A percentile compares a stretch with the other conserved stretches of the same genome.
Evolutionary conservation across 2,797 vertebrate genomes (phyloP).

Genomic region (Megaceryle alcyon): DNA sequence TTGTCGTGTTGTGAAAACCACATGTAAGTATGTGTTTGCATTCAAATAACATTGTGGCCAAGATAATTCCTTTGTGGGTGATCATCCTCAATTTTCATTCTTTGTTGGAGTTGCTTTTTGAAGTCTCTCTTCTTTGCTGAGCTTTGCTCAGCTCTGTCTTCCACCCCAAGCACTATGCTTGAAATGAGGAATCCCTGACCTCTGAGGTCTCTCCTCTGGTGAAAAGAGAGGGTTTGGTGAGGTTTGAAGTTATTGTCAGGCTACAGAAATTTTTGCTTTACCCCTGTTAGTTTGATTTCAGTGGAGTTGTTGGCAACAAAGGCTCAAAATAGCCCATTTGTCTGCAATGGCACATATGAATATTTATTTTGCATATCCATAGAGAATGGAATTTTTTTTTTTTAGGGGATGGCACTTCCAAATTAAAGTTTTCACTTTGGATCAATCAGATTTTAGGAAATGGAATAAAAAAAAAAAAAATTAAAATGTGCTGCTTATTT

Average conservation of each 20-base stretch:
- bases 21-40: background rate
- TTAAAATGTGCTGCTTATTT: background rate
- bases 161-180: background rate
- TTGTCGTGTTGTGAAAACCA: background rate
- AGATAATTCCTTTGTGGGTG: background rate
- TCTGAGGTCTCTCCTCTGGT: background rate
- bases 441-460: slow-evolving; percentile 2
- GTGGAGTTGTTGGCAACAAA: background rate
- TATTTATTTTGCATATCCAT: background rate
- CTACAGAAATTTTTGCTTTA: background rate
- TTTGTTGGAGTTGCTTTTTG: background rate
- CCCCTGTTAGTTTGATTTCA: background rate
- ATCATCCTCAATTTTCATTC: background rate
- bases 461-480: background rate
- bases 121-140: background rate
- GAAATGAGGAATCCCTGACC: background rate
- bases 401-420: background rate
- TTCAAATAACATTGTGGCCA: background rate
- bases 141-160: background rate
- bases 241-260: background rate
- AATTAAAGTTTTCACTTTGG: background rate
- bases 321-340: background rate
- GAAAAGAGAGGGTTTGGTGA: background rate
- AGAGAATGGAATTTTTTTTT: background rate
- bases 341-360: background rate